Evolutionary conservation across 2,888 invertebrate genomes (phyloP).

Genomic region (Rhagonycha fulva): DNA sequence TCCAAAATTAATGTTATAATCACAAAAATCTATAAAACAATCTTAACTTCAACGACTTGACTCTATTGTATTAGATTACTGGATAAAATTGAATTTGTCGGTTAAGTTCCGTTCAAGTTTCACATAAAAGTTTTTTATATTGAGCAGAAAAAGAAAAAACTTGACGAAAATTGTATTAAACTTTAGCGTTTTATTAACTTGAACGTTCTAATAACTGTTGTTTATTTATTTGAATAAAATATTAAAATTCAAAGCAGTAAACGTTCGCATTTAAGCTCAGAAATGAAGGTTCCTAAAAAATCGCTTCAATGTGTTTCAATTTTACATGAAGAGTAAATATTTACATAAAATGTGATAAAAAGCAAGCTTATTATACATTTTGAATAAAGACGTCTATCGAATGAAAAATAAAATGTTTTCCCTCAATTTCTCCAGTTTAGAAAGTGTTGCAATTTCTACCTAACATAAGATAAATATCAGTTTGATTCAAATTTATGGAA

Average conservation of each 20-base stretch:
- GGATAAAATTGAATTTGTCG: background rate
- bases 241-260: background rate
- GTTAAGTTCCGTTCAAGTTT: background rate
- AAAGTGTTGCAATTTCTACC: background rate
- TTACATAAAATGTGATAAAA: background rate
- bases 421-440: background rate
- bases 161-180: background rate
- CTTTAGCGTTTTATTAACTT: background rate
- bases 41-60: background rate
- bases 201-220: background rate
- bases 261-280: background rate
- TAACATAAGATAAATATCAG: background rate
- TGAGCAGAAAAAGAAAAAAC: background rate
- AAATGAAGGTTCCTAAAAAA: background rate
- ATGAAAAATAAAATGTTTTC: background rate
- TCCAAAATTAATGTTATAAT: background rate
- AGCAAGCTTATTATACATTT: background rate
- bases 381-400: background rate
- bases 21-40: background rate
- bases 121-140: background rate
- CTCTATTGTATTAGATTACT: background rate
- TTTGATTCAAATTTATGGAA: background rate
- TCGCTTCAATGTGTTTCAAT: background rate
- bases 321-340: background rate
- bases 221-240: background rate